phyloP scores from a whole-genome alignment of 2,113 vertebrate genomes.

The Hymenochirus boettgeri region DNA sequence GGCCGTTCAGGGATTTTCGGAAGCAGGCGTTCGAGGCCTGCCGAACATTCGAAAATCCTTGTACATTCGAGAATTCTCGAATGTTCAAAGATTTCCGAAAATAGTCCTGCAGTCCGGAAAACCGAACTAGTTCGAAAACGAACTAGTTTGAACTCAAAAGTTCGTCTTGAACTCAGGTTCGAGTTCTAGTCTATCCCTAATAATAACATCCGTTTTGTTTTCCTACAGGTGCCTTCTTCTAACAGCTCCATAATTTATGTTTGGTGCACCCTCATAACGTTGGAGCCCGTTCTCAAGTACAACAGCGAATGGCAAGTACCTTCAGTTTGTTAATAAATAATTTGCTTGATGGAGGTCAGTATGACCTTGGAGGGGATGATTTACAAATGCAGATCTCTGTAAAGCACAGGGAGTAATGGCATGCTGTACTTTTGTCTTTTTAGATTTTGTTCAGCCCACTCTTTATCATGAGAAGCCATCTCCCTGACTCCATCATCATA shows the following conservation, averaged over 20 bases:
- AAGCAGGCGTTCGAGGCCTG: too few species aligned
- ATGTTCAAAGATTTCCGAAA: too few species aligned
- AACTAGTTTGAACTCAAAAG: too few species aligned
- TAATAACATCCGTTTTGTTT: too few species aligned
- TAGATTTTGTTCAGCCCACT: slow-evolving; percentile 96
- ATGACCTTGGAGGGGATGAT: slow-evolving; percentile 46
- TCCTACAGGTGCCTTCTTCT: slow-evolving; percentile 87
- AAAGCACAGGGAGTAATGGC: slow-evolving; percentile 50
- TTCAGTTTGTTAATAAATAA: slow-evolving; percentile 48
- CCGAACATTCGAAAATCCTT: too few species aligned
- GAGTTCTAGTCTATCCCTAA: too few species aligned
- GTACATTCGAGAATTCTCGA: too few species aligned
- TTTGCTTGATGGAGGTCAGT: slow-evolving; percentile 52
- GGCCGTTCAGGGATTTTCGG: too few species aligned
- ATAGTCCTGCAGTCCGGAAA: too few species aligned
- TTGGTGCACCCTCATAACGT: slow-evolving; percentile 83
- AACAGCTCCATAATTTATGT: slow-evolving; percentile 79
- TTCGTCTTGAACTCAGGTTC: too few species aligned
- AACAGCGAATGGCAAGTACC: slow-evolving; percentile 86
- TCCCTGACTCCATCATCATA: slow-evolving; percentile 90
- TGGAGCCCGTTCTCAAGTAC: slow-evolving; percentile 79
- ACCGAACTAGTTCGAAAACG: too few species aligned
- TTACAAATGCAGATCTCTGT: slow-evolving; percentile 52
- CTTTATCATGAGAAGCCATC: slow-evolving; percentile 93
- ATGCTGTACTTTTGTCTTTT: slow-evolving; percentile 51